Percentiles rank a stretch among this genome's conserved stretches.
These are phyloP conservation scores for Anoplopoma fimbria DNA, from an alignment of 2,113 vertebrate genomes.

Conservation along the genomic window DNA sequence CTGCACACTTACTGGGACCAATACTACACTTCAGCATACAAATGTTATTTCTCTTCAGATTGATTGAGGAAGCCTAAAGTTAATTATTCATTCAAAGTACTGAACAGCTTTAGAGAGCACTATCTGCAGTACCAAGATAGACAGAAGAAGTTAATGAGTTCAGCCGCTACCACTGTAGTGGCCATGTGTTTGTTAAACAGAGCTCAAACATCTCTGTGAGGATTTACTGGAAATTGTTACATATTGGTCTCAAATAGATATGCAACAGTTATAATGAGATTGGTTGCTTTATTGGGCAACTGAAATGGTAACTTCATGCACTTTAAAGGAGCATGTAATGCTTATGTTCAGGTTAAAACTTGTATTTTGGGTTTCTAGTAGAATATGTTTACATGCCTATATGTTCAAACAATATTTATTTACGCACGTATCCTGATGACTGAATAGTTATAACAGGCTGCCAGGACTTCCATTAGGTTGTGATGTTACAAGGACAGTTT, in stretches of 20 bases:
- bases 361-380: too few relatives aligned
- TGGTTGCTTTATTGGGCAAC: not conserved
- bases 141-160: not conserved
- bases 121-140: not conserved
- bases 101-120: not conserved
- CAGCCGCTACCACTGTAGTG: not conserved
- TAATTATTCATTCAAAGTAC: not conserved
- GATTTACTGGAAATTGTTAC: not conserved
- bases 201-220: not conserved
- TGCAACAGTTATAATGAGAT: not conserved
- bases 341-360: too few relatives aligned
- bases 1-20: not conserved
- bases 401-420: too few relatives aligned
- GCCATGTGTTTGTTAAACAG: not conserved
- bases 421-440: not conserved
- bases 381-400: too few relatives aligned
- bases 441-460: not conserved
- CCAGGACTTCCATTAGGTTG: too few relatives aligned
- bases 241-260: not conserved
- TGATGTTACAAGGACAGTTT: not conserved
- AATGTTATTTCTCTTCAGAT: not conserved
- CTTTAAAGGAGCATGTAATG: not conserved
- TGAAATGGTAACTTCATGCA: not conserved
- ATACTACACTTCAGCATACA: not conserved
- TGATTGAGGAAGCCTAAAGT: not conserved